These are phyloP conservation scores for Macrosiphum euphorbiae DNA, from an alignment of 2,888 invertebrate species.

Conservation along the genomic window DNA sequence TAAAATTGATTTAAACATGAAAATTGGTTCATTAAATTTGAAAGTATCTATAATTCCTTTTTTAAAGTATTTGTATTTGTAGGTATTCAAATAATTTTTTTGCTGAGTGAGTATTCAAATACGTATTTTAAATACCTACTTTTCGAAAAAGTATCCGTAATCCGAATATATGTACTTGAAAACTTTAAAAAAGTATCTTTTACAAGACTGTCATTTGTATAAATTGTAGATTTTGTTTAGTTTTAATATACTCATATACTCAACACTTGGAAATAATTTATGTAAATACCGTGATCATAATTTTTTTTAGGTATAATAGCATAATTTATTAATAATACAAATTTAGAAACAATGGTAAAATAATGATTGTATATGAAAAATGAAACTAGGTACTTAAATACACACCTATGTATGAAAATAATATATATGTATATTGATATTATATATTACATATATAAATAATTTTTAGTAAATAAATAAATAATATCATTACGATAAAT, in stretches of 20 bases:
- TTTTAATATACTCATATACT: not conserved
- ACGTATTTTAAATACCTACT: too few species aligned
- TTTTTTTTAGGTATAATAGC: not conserved
- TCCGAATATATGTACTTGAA: too few species aligned
- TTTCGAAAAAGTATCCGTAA: too few species aligned
- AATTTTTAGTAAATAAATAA: not conserved
- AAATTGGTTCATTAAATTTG: too few species aligned
- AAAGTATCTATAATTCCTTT: too few species aligned
- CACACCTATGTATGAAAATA: not conserved
- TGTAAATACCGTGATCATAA: not conserved
- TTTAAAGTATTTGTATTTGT: too few species aligned
- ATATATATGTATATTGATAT: not conserved
- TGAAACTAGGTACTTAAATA: too few species aligned
- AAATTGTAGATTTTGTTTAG: not conserved
- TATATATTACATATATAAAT: not conserved
- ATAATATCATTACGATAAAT: not conserved
- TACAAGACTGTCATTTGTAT: not conserved
- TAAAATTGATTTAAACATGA: too few species aligned
- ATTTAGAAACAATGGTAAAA: not conserved
- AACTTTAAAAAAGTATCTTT: too few species aligned
- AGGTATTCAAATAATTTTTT: too few species aligned
- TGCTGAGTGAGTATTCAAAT: too few species aligned
- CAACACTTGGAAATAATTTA: not conserved
- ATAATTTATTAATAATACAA: not conserved
- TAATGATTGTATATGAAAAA: not conserved